Evolutionary conservation across 2,888 invertebrate species (phyloP), one percentile per base, ranked within the genome.

Genomic region (Tipula confusa): DNA sequence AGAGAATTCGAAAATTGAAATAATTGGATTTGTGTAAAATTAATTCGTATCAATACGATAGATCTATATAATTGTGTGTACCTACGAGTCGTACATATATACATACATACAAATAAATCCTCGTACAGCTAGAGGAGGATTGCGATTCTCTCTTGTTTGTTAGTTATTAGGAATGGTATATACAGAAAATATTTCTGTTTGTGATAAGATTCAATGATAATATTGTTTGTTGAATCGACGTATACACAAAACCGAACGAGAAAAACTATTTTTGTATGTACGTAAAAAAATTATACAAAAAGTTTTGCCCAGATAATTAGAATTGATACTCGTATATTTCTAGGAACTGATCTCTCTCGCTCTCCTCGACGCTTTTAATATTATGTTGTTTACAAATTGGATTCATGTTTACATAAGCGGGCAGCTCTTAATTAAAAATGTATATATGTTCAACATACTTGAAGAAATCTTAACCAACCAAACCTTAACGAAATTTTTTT

Each of bases 1-100:
- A 64, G 64, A 64, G 64, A 64, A 64, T 64, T 64, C 64, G 64
- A 64, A 64, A 64, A 64, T 64, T 64, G 64, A 64, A 64, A 64
- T 64, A 64, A 64, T 64, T 64, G 64, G 64, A 64, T 64, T 64
- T 64, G 64, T 64, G 64, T 64, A 64, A 64, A 64, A 64, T n/a
- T n/a, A n/a, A n/a, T 64, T 64, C 64, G 24, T 64, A 64, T 64
- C 64, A 64, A 64, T 64, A 64, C 64, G 64, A 64, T 64, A 24
- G 64, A 64, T 64, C 64, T 64, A 9, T 64, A 64, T 64, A 64
- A 64, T 64, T 64, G 24, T 64, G 33, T 33, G 24, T 64, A 64
- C 64, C 64, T 64, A 64, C 64, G 64, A 64, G 24, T 64, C 24
- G 24, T 64, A 24, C 15, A 13, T 13, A 43, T n/a, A 7, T 15